Conservation (phyloP, 2,888 invertebrate species). For the Drosophila merina region DNA sequence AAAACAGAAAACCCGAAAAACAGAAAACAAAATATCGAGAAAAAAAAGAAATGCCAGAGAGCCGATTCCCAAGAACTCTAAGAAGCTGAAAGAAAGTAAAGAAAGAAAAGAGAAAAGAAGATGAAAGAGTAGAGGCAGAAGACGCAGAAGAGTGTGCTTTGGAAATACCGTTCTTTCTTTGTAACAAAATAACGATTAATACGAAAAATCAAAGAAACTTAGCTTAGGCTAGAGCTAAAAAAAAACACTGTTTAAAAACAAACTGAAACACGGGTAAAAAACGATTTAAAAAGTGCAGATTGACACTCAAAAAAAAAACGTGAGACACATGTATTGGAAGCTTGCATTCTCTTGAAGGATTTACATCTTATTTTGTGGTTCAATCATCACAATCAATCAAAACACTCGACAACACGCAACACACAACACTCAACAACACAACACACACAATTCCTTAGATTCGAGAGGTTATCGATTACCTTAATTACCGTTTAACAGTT, state of each 20-base stretch:
- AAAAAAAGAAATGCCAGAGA: slow-evolving; percentile 9
- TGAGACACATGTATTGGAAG: slow-evolving; percentile 36
- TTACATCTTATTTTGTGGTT: slow-evolving; percentile 15
- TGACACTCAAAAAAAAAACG: slow-evolving; percentile 11
- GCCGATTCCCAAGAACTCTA: slow-evolving; percentile 31
- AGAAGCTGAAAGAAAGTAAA: slow-evolving; percentile 5
- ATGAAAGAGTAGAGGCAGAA: slow-evolving; percentile 2
- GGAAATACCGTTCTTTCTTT: slow-evolving; percentile 51
- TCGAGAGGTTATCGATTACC: too few species aligned
- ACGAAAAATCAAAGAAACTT: slow-evolving; percentile 17
- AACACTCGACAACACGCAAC: not conserved
- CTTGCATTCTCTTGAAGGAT: slow-evolving; percentile 1
- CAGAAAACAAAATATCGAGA: slow-evolving; percentile 5
- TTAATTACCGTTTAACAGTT: too few species aligned
- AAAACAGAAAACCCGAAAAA: slow-evolving; percentile 10
- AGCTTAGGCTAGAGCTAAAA: slow-evolving; percentile 24
- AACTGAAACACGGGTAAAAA: slow-evolving; percentile 23
- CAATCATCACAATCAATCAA: slow-evolving; percentile 17
- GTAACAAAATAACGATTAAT: slow-evolving; percentile 47
- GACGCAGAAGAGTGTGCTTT: slow-evolving; percentile 7
- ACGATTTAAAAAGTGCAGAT: slow-evolving; percentile 1
- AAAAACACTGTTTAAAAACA: slow-evolving; percentile 34
- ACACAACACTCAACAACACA: not conserved
- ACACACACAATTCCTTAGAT: slow-evolving; percentile 2
- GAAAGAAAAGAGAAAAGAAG: slow-evolving; percentile 3